Evolutionary conservation across 2,113 vertebrate genomes (phyloP).

Genomic region (Anguilla rostrata): DNA sequence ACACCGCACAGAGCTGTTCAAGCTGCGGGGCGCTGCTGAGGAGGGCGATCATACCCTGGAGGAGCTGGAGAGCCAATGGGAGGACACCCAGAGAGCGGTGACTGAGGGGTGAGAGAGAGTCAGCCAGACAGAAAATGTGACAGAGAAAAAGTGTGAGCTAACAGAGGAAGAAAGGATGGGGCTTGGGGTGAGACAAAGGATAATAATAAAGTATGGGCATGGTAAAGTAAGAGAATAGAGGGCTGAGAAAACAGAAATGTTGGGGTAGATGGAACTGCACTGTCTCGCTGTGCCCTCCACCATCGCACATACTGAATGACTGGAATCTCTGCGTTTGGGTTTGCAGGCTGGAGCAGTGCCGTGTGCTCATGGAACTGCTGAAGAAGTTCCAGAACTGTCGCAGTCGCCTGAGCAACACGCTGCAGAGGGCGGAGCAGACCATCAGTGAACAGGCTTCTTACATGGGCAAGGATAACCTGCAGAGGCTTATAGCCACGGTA

Average conservation of each 20-base stretch:
- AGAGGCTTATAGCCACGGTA: conserved; percentile 80
- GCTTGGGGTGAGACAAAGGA: neutral
- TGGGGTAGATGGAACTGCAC: neutral
- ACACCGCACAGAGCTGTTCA: conserved; percentile 70
- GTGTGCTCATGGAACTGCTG: conserved; percentile 78
- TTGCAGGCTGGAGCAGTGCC: conserved; percentile 81
- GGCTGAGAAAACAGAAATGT: neutral
- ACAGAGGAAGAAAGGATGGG: neutral
- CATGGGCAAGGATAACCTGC: conserved; percentile 90
- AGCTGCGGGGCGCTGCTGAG: conserved; percentile 63
- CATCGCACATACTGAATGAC: neutral
- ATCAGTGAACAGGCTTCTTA: conserved; percentile 82
- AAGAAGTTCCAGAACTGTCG: conserved; percentile 87
- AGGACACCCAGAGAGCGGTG: conserved; percentile 70
- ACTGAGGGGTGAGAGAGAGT: conserved; percentile 68
- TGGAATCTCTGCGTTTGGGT: neutral
- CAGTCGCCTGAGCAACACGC: conserved; percentile 69
- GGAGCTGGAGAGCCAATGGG: conserved; percentile 74
- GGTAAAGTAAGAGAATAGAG: neutral
- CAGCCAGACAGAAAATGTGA: neutral
- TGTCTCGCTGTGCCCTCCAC: neutral
- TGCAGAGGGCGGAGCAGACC: conserved; percentile 83
- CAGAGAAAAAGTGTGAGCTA: neutral
- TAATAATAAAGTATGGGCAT: neutral
- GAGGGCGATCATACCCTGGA: conserved; percentile 58